These are phyloP conservation scores for Aegithalos caudatus DNA, from an alignment of 2,113 vertebrate species.

Conservation along the genomic window DNA sequence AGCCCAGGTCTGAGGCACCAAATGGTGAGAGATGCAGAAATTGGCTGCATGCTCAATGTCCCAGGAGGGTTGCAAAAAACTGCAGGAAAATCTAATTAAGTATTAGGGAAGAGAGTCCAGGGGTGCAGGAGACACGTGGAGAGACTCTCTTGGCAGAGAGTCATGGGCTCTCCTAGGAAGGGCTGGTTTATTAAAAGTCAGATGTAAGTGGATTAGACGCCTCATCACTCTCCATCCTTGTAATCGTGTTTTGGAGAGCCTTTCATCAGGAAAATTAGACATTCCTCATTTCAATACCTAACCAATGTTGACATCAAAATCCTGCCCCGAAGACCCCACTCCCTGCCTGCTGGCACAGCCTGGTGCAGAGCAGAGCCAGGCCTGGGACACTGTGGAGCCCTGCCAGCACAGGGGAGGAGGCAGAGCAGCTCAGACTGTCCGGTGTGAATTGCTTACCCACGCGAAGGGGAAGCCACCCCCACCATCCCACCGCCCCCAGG, in stretches of 20 bases:
- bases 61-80: not conserved
- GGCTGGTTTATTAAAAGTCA: constrained; percentile 8
- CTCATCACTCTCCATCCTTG: constrained; percentile 43
- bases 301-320: constrained; percentile 41
- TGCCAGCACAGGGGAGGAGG: fast-evolving
- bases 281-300: constrained; percentile 28
- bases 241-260: constrained; percentile 17
- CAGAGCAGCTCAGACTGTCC: fast-evolving
- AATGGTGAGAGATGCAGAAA: not conserved
- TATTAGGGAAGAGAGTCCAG: not conserved
- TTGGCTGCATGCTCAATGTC: not conserved
- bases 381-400: not conserved
- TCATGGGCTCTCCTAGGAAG: not conserved
- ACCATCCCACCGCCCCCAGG: not conserved
- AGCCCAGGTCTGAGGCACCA: not conserved
- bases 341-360: not conserved
- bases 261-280: constrained; percentile 7
- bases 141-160: not conserved
- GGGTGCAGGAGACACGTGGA: not conserved
- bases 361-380: not conserved
- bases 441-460: not conserved
- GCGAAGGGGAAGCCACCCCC: not conserved
- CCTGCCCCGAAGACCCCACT: not conserved
- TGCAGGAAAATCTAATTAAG: not conserved
- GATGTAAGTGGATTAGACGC: constrained; percentile 39